These are phyloP conservation scores for Podilymbus podiceps DNA, from an alignment of 2,113 vertebrate genomes.

Conservation along the genomic window DNA sequence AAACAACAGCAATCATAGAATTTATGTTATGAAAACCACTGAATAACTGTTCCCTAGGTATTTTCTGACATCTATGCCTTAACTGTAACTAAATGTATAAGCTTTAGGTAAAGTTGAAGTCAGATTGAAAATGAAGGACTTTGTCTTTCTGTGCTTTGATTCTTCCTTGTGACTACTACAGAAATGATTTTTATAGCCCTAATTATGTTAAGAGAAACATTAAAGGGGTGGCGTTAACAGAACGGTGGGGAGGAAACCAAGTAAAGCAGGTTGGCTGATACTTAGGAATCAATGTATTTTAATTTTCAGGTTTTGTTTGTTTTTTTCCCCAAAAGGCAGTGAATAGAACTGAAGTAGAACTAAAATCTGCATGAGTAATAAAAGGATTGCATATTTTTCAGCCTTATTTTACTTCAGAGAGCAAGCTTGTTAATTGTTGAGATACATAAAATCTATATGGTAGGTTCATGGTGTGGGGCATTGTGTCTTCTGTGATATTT, in stretches of 20 bases:
- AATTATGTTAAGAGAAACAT: background rate
- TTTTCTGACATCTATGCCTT: background rate
- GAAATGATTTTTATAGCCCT: background rate
- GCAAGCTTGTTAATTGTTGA: background rate
- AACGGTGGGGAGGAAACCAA: background rate
- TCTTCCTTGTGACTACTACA: background rate
- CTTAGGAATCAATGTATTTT: background rate
- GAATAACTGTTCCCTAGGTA: background rate
- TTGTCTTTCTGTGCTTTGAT: background rate
- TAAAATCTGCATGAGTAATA: background rate
- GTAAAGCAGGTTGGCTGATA: background rate
- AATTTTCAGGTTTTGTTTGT: background rate
- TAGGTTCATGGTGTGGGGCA: background rate
- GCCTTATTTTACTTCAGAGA: background rate
- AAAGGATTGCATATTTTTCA: background rate
- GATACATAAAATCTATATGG: background rate
- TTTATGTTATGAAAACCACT: background rate
- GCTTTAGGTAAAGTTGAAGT: background rate
- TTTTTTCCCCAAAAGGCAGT: background rate
- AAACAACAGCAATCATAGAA: background rate
- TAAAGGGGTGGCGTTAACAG: background rate
- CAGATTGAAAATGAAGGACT: background rate
- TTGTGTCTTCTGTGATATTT: background rate
- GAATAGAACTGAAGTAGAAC: background rate
- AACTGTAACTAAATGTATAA: background rate